These are phyloP conservation scores for Nesoenas mayeri DNA, from an alignment of 2,113 vertebrate genomes.

Conservation along the genomic window DNA sequence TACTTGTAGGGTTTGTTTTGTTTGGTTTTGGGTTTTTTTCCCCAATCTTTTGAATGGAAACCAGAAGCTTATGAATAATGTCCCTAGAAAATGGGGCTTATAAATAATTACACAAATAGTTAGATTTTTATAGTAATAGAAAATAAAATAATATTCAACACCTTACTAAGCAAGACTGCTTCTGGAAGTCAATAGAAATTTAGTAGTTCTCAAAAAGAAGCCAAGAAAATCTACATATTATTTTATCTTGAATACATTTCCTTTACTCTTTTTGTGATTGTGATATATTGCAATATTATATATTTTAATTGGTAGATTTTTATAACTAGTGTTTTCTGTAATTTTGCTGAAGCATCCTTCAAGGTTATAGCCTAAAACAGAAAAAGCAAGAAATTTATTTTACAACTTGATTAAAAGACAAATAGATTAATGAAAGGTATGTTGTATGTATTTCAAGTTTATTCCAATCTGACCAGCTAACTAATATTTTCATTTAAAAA, in stretches of 20 bases:
- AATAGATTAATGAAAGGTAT: not conserved
- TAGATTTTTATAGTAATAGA: not conserved
- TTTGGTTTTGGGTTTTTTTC: fast-evolving
- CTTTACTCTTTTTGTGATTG: not conserved
- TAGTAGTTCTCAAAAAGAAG: not conserved
- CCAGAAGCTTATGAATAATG: not conserved
- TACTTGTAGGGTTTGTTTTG: not conserved
- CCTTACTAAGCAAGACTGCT: not conserved
- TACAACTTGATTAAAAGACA: not conserved
- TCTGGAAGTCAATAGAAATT: not conserved
- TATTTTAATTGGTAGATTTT: not conserved
- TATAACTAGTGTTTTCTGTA: not conserved
- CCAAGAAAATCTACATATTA: not conserved
- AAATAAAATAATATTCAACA: not conserved
- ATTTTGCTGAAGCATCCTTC: not conserved
- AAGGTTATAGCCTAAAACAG: not conserved
- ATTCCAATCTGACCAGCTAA: not conserved
- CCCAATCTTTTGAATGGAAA: not conserved
- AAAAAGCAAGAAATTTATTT: not conserved
- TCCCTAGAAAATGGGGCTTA: not conserved
- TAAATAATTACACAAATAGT: not conserved
- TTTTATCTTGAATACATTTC: not conserved
- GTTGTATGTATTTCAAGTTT: not conserved
- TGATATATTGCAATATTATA: not conserved
- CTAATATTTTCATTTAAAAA: not conserved